phyloP scores from a whole-genome alignment of 2,888 invertebrate genomes.

The Chrysotoxum bicinctum region DNA sequence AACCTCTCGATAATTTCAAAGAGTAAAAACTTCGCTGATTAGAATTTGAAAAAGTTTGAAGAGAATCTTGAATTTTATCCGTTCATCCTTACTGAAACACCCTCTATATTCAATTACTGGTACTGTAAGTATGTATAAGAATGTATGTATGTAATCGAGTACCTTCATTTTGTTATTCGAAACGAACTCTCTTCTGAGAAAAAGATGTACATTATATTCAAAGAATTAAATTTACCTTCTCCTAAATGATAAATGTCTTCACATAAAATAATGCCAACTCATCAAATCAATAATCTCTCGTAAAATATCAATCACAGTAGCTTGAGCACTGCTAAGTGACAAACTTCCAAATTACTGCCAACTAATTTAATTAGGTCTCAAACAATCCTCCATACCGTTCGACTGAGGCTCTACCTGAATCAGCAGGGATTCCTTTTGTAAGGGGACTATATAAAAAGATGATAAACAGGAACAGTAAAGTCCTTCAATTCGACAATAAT shows the following conservation, averaged over 20 bases:
- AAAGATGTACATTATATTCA: neutral
- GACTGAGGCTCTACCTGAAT: conserved; percentile 45
- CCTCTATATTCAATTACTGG: too few relatives aligned
- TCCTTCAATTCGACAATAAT: conserved; percentile 48
- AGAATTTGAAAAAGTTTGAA: too few relatives aligned
- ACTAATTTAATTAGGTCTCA: conserved; percentile 56
- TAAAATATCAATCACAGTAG: neutral
- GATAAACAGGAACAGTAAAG: neutral
- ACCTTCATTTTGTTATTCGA: too few relatives aligned
- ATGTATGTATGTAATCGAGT: too few relatives aligned
- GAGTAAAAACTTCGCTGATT: too few relatives aligned
- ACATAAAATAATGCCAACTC: conserved; percentile 46
- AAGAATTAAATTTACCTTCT: neutral
- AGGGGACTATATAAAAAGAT: neutral
- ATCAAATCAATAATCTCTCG: conserved; percentile 48
- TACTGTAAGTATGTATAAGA: too few relatives aligned
- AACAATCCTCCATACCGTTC: neutral
- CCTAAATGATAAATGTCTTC: conserved; percentile 34
- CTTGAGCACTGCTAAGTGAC: conserved; percentile 26
- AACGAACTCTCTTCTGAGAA: neutral
- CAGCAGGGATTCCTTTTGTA: conserved; percentile 19
- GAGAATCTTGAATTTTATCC: too few relatives aligned
- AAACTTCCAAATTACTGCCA: conserved; percentile 65
- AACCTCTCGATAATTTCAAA: too few relatives aligned
- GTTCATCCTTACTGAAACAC: too few relatives aligned